phyloP scores from a whole-genome alignment of 2,797 vertebrate genomes.

The Nannoperca australis region DNA sequence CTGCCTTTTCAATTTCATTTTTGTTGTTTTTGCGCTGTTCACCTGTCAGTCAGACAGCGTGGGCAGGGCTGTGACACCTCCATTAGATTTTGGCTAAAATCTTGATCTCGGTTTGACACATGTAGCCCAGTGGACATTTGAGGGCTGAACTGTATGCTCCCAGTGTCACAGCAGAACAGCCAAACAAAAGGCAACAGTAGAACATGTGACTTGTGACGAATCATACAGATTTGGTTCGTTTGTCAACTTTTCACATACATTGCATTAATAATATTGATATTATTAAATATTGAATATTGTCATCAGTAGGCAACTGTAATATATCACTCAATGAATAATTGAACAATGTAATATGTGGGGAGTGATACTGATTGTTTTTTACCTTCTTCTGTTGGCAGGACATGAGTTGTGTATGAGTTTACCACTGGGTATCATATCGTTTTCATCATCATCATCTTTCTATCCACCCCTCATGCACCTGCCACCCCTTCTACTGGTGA shows the following conservation, averaged over 20 bases:
- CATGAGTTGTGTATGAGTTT: background rate
- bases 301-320: background rate
- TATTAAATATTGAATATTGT: background rate
- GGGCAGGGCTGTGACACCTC: background rate
- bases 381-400: slow-evolving; percentile 8
- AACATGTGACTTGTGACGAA: background rate
- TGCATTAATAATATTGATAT: background rate
- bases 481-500: slow-evolving; percentile 19
- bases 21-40: background rate
- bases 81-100: background rate
- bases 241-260: background rate
- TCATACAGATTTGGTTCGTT: background rate
- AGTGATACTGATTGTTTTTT: background rate
- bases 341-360: background rate
- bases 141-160: background rate
- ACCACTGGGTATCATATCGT: background rate
- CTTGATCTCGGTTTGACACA: too few species aligned
- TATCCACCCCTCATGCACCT: slow-evolving; percentile 28
- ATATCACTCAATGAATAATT: background rate
- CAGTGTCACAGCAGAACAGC: background rate
- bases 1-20: slow-evolving; percentile 10
- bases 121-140: background rate
- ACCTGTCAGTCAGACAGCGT: slow-evolving; percentile 5
- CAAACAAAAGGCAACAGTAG: background rate
- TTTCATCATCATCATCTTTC: background rate